Conservation (phyloP, 2,113 vertebrate genomes). For the Siphamia tubifer region DNA sequence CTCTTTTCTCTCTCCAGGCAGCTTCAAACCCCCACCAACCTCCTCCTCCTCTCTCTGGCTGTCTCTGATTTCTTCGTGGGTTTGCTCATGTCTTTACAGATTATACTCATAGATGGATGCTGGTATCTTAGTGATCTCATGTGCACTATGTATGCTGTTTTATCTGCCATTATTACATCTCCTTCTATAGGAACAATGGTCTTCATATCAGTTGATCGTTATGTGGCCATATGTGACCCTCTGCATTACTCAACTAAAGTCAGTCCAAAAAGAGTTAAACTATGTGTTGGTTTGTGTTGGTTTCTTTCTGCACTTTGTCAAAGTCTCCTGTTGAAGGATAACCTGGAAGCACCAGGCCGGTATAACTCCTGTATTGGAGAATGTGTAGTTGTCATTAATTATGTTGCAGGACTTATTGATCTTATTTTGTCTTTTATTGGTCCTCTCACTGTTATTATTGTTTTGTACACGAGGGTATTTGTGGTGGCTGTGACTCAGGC, state of each 20-base stretch:
- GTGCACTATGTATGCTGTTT: background rate
- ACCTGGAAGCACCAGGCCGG: background rate
- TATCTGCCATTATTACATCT: slow-evolving; percentile 11
- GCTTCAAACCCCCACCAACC: no score
- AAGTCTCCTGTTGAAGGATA: background rate
- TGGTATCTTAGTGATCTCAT: background rate
- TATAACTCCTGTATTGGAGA: background rate
- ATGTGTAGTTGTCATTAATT: background rate
- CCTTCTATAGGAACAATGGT: slow-evolving; percentile 26
- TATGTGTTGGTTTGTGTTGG: background rate
- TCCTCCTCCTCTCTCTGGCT: no score
- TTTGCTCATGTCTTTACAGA: slow-evolving; percentile 42
- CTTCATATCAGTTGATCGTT: slow-evolving; percentile 14
- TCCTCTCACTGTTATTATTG: background rate
- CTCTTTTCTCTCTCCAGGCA: no score
- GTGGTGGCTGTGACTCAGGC: background rate
- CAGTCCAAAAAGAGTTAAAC: background rate
- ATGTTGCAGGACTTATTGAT: background rate
- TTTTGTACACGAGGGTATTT: background rate
- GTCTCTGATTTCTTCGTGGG: no score
- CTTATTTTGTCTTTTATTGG: background rate
- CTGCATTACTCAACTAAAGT: background rate
- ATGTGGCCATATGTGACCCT: slow-evolving; percentile 8
- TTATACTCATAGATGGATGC: slow-evolving; percentile 9
- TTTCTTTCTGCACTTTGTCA: background rate